A percentile compares a stretch with the other conserved stretches of the same genome.
Evolutionary conservation across 2,113 vertebrate species (phyloP).

Genomic region (Petroica traversi): DNA sequence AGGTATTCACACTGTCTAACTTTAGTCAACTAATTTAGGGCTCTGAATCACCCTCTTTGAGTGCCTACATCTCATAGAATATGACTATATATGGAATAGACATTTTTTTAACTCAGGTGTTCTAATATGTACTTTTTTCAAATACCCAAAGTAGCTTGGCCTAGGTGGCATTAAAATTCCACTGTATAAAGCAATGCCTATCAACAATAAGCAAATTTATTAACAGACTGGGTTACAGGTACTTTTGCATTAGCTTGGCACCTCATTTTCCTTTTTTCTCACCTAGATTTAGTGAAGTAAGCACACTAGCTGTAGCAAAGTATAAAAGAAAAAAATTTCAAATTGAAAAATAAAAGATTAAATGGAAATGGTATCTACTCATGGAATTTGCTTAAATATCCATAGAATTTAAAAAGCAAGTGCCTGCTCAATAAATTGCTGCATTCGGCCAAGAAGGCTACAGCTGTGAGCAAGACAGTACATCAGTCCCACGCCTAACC

Average conservation of each 20-base stretch:
- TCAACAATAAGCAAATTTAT: not conserved
- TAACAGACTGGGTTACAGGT: not conserved
- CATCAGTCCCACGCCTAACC: not conserved
- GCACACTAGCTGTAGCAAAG: not conserved
- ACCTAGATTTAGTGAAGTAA: not conserved
- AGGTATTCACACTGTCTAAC: conserved; percentile 63
- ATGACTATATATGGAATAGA: conserved; percentile 36
- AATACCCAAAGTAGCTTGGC: not conserved
- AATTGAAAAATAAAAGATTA: not conserved
- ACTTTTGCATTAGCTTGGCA: not conserved
- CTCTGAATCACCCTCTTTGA: conserved; percentile 53
- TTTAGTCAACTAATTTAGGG: conserved; percentile 60
- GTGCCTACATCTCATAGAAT: conserved; percentile 9
- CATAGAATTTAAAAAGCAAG: not conserved
- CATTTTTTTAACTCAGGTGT: conserved; percentile 39
- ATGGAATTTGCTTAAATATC: not conserved
- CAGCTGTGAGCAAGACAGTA: not conserved
- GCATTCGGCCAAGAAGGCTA: not conserved
- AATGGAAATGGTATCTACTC: not conserved
- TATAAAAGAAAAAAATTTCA: not conserved
- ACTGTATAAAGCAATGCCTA: not conserved
- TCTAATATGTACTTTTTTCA: conserved; percentile 12
- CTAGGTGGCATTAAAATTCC: not conserved
- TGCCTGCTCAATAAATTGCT: not conserved
- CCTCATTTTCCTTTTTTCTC: not conserved